phyloP scores from a whole-genome alignment of 2,888 invertebrate species.

The Trissoscelio sp. region DNA sequence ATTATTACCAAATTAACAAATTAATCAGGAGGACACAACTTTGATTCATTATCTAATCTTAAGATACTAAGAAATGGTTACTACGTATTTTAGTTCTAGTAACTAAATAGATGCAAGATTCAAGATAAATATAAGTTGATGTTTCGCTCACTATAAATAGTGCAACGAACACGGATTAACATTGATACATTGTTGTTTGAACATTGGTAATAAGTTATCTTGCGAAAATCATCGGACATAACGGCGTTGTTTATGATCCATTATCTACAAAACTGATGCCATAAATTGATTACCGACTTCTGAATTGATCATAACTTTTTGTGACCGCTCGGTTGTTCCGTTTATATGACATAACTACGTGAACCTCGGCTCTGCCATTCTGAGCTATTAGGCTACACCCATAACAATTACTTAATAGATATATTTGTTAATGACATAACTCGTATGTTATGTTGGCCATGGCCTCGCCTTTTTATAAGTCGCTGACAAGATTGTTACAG shows the following conservation, averaged over 20 bases:
- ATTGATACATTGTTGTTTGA: neutral
- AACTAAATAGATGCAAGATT: neutral
- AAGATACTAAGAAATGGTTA: neutral
- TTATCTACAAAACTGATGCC: conserved; percentile 15
- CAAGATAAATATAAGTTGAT: neutral
- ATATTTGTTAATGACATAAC: conserved; percentile 26
- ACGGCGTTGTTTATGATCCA: conserved; percentile 11
- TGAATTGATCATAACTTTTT: conserved; percentile 16
- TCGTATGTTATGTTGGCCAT: neutral
- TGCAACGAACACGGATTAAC: neutral
- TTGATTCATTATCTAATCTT: no score
- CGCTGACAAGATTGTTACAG: neutral
- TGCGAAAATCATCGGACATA: conserved; percentile 1
- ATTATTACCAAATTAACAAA: no score
- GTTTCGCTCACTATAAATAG: neutral
- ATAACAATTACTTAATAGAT: conserved; percentile 21
- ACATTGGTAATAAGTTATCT: conserved; percentile 11
- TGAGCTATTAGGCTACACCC: conserved; percentile 30
- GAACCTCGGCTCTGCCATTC: conserved; percentile 8
- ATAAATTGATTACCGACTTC: conserved; percentile 12
- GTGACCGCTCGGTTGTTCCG: conserved; percentile 8
- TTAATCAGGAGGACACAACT: no score
- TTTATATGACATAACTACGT: neutral
- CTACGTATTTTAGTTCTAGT: neutral
- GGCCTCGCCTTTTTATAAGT: conserved; percentile 16